Evolutionary conservation across 2,113 vertebrate species (phyloP).

Genomic region (Perca schrenkii): DNA sequence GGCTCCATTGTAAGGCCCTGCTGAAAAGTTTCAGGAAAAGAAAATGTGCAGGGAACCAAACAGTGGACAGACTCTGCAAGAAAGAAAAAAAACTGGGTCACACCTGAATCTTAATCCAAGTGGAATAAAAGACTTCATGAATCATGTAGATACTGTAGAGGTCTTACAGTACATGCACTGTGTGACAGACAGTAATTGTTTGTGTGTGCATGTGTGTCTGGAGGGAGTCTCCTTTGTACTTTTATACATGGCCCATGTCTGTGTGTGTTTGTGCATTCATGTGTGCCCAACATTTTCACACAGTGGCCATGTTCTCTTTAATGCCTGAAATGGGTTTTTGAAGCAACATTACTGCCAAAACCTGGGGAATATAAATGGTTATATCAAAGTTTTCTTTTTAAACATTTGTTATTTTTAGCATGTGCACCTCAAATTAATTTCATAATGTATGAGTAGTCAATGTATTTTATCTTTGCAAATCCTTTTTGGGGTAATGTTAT

Average conservation of each 20-base stretch:
- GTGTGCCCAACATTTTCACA: neutral
- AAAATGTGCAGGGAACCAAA: slow-evolving; percentile 12
- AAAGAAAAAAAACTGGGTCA: slow-evolving; percentile 65
- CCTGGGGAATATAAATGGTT: neutral
- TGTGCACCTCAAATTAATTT: neutral
- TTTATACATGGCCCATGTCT: slow-evolving; percentile 5
- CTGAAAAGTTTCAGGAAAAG: slow-evolving; percentile 23
- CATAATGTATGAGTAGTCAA: neutral
- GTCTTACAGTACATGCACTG: slow-evolving; percentile 7
- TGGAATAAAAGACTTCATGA: slow-evolving; percentile 65
- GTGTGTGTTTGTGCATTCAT: slow-evolving; percentile 29
- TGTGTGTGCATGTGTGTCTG: slow-evolving; percentile 41
- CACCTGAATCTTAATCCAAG: slow-evolving; percentile 43
- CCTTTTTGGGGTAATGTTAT: neutral
- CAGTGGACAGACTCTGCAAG: neutral
- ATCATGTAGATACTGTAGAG: slow-evolving; percentile 68
- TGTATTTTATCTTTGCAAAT: neutral
- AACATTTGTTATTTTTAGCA: neutral
- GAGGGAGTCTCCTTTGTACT: slow-evolving; percentile 20
- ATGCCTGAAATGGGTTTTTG: slow-evolving; percentile 6
- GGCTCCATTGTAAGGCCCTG: neutral
- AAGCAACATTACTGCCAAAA: neutral
- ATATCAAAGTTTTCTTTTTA: neutral
- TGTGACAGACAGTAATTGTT: slow-evolving; percentile 42
- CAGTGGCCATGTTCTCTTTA: neutral